Percentiles rank a stretch among this genome's conserved stretches.
These are phyloP conservation scores for Varanus komodoensis DNA, from an alignment of 2,113 vertebrate genomes.

Conservation along the genomic window DNA sequence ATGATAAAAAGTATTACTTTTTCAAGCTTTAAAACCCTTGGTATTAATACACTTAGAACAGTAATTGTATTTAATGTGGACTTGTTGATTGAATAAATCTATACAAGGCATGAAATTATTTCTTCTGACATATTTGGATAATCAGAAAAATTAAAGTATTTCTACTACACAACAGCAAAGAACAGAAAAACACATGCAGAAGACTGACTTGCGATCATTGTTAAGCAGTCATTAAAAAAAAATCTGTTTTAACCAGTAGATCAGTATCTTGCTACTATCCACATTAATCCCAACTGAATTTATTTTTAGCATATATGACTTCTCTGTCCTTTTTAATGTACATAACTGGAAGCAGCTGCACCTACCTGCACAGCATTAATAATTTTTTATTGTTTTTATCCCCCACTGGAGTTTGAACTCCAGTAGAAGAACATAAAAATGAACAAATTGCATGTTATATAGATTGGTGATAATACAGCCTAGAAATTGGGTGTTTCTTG, in stretches of 20 bases:
- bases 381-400: neutral
- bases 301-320: neutral
- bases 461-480: neutral
- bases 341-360: neutral
- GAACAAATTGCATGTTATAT: neutral
- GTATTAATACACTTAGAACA: neutral
- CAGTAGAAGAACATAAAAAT: neutral
- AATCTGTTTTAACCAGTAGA: neutral
- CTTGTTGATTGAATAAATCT: neutral
- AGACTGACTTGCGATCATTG: neutral
- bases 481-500: neutral
- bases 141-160: neutral
- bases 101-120: neutral
- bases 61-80: neutral
- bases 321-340: neutral
- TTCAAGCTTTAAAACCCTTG: neutral
- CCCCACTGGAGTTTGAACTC: neutral
- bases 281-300: neutral
- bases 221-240: neutral
- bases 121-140: neutral
- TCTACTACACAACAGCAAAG: neutral
- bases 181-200: too few species aligned
- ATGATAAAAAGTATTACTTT: neutral
- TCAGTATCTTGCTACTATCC: neutral
- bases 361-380: neutral